A percentile compares a stretch with the other conserved stretches of the same genome.
Evolutionary conservation across 2,113 vertebrate genomes (phyloP).

Genomic region (Dinomys branickii): DNA sequence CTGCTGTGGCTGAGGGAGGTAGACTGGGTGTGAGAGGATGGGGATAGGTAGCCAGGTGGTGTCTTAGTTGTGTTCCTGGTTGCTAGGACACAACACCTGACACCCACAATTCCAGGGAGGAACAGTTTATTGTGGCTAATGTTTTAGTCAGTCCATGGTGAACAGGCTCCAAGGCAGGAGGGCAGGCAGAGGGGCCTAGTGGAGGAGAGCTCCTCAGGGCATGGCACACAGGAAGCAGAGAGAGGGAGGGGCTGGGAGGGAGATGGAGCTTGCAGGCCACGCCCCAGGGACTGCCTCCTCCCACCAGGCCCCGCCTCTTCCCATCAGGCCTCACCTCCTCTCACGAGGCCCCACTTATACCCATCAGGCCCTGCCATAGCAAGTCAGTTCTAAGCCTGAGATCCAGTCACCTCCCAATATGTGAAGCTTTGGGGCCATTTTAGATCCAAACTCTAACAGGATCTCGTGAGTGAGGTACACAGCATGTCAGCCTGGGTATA

Average conservation of each 20-base stretch:
- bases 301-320: neutral
- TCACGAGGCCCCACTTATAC: neutral
- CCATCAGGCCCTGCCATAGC: neutral
- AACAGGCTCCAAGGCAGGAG: neutral
- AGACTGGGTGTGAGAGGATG: no score
- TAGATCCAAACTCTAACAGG: neutral
- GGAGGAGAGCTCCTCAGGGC: neutral
- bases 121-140: neutral
- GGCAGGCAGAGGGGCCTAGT: neutral
- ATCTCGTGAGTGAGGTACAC: neutral
- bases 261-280: neutral
- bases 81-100: neutral
- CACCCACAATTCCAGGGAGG: neutral
- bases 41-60: neutral
- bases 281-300: neutral
- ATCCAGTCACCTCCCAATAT: neutral
- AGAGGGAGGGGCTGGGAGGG: neutral
- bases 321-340: neutral
- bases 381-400: neutral
- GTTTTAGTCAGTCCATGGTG: neutral
- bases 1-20: neutral
- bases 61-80: neutral
- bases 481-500: neutral
- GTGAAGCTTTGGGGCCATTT: neutral
- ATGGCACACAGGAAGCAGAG: neutral